A percentile compares a stretch with the other conserved stretches of the same genome.
phyloP scores from a whole-genome alignment of 2,113 vertebrate genomes.

The Aegotheles bennettii region DNA sequence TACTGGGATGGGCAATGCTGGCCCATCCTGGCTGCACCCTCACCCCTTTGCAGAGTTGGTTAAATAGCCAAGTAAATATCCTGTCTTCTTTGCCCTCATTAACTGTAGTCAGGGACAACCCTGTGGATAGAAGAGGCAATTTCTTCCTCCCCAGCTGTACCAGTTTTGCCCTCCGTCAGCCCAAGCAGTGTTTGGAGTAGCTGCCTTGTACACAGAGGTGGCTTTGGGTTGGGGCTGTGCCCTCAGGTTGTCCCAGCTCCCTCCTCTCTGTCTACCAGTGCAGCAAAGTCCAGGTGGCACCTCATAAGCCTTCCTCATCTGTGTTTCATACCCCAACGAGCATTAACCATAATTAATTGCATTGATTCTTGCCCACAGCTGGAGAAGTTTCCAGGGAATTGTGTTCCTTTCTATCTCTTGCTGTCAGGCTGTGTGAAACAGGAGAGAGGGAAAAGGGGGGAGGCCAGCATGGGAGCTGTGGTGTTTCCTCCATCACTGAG shows the following conservation, averaged over 20 bases:
- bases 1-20: neutral
- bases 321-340: rapidly evolving
- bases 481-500: neutral
- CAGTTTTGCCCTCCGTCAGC: neutral
- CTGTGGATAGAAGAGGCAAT: neutral
- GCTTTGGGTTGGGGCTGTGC: neutral
- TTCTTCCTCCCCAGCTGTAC: neutral
- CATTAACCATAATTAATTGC: neutral
- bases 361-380: neutral
- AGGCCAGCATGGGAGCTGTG: neutral
- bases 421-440: neutral
- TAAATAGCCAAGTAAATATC: neutral
- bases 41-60: neutral
- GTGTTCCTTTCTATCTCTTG: neutral
- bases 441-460: neutral
- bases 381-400: neutral
- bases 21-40: neutral
- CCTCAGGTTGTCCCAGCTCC: neutral
- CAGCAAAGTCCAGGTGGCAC: neutral
- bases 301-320: neutral
- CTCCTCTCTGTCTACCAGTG: neutral
- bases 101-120: neutral
- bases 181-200: rapidly evolving
- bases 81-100: no score
- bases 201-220: no score